Conservation (phyloP, 2,888 invertebrate species). For the Yponomeuta malinellus region DNA sequence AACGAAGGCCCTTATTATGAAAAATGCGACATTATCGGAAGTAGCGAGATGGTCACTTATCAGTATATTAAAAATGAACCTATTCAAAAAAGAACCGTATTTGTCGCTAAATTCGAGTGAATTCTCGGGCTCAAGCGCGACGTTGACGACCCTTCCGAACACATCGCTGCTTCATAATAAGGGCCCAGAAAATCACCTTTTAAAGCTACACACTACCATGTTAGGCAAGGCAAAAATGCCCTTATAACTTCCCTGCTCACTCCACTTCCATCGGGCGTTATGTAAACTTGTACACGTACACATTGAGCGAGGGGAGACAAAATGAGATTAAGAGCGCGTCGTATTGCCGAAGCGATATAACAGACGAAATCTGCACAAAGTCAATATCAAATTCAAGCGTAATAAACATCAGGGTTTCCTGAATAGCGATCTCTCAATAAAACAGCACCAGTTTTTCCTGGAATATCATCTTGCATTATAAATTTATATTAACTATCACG, state of each 20-base stretch:
- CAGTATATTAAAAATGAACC: too few relatives aligned
- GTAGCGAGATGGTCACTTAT: too few relatives aligned
- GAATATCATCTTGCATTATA: not conserved
- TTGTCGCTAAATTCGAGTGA: too few relatives aligned
- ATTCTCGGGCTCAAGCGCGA: too few relatives aligned
- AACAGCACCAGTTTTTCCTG: too few relatives aligned
- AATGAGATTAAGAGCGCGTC: conserved; percentile 23
- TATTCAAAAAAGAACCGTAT: too few relatives aligned
- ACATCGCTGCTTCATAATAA: too few relatives aligned
- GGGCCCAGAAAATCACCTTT: too few relatives aligned
- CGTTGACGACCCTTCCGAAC: too few relatives aligned
- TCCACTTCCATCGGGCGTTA: not conserved
- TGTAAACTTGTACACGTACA: conserved; percentile 19
- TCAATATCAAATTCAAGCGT: conserved; percentile 15
- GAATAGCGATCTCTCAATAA: not conserved
- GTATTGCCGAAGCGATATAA: not conserved
- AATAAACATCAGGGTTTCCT: not conserved
- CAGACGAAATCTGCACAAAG: conserved; percentile 11
- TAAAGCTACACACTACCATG: too few relatives aligned
- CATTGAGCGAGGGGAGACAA: conserved; percentile 27
- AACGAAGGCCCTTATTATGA: too few relatives aligned
- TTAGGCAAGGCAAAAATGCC: not conserved
- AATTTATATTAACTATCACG: not conserved
- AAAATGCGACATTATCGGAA: too few relatives aligned
- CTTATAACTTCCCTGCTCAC: not conserved